Evolutionary conservation across 1,140 invertebrate genomes (phyloP), one percentile per base, ranked within the genome.

Genomic region (Scaptodrosophila lebanonensis): DNA sequence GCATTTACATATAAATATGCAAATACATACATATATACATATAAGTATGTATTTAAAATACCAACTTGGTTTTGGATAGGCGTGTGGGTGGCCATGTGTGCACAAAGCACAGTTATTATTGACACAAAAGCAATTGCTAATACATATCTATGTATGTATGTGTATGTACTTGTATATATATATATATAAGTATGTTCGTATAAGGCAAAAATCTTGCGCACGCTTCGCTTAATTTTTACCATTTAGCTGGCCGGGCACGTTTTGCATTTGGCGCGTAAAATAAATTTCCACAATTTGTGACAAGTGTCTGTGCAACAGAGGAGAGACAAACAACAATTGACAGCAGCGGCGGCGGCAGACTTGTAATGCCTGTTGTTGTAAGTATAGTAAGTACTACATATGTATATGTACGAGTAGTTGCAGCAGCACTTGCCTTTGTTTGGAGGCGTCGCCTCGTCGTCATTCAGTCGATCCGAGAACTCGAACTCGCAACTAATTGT

Each of bases 271-370:
- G 73, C 68, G 73, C 68, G 73, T 77, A 72, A 77, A 72, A 77
- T 77, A 77, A 77, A 79, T 77, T 77, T 77, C 67, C 73, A 79
- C 73, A 77, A 77, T 77, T 77, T 77, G 73, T 72, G 73, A 77
- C 72, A 77, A 77, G 72, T 77, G 72, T 77, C 65, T 63, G 67
- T 29, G 48, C 47, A 65, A 36, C 30, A 16, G n/a, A 38, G 22
- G 3, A 45, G 12, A 9, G 25, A 40, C 38, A 32, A 50, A 33
- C 17, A 57, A 36, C 16, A 33, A 35, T 33, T 38, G 11, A 32
- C n/a, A n/a, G n/a, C n/a, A n/a, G n/a, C n/a, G n/a, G n/a, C n/a
- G n/a, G n/a, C n/a, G n/a, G n/a, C n/a, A n/a, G n/a, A n/a, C n/a
- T n/a, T n/a, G n/a, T n/a, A n/a, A n/a, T n/a, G n/a, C n/a, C n/a